Evolutionary conservation across 2,797 vertebrate species (phyloP), one percentile per base, ranked within the genome.

Genomic region (Diceros bicornis): DNA sequence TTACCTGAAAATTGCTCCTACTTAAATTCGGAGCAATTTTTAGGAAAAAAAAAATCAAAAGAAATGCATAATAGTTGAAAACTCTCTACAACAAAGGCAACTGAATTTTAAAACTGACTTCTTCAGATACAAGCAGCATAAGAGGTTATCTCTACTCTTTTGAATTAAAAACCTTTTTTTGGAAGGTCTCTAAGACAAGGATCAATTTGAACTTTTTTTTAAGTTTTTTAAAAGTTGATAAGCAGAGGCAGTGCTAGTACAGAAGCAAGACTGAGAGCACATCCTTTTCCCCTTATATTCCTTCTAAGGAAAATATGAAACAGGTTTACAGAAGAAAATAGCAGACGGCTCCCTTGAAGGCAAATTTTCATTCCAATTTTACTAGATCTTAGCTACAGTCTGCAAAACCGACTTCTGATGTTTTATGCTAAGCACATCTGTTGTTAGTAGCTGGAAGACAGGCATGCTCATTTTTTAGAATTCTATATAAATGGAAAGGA

Each of bases 341-440:
- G 85, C 90, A 91, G 74, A 84, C 16, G 1, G 41, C 71, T 81
- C 57, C 34, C 64, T 97, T 61, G 29, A 88, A 95, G 96, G 94
- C 69, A 89, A 74, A 88, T 87, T 92, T 95, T 93, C 69, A 57
- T 91, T 96, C 86, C 78, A 89, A 7, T 89, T 94, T 96, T 83
- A 94, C 91, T 93, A 87, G 71, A 84, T 94, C 93, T 91, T 82
- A 96, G 71, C 66, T 88, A 79, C 59, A 93, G 37, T 89, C 64
- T 87, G 61, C 78, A 90, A 82, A 95, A 96, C 84, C 79, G 77
- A 89, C 91, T 96, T 97, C 92, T 97, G 95, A 96, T 96, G 87
- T 95, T 97, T 97, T 97, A 85, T 95, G 91, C 94, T 96, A 96
- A 97, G 94, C 94, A 97, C 97, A 96, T 97, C 94, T 97, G 96